Evolutionary conservation across 2,797 vertebrate genomes (phyloP).

Genomic region (Ctenosaura bakeri): DNA sequence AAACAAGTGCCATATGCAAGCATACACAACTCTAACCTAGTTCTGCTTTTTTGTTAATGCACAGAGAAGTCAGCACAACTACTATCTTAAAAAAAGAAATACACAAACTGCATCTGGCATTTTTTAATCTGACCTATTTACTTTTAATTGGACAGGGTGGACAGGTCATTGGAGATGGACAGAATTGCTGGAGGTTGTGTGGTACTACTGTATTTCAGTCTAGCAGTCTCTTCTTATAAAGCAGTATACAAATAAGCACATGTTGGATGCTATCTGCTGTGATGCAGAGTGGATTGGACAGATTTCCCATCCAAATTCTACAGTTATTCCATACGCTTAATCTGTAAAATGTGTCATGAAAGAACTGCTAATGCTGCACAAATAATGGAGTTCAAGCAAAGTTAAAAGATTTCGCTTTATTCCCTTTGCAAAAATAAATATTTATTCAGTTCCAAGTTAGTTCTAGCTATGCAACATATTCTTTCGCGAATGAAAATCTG

Average conservation of each 20-base stretch:
- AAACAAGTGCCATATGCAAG: constrained; percentile 24
- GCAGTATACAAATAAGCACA: neutral
- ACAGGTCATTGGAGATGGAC: neutral
- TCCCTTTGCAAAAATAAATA: neutral
- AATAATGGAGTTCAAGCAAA: neutral
- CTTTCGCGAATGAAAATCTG: neutral
- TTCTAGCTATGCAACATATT: neutral
- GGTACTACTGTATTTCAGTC: neutral
- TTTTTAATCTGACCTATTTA: constrained; percentile 20
- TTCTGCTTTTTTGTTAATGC: neutral
- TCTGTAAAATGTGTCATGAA: constrained; percentile 7
- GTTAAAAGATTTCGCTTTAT: neutral
- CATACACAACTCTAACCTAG: neutral
- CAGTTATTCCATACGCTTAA: neutral
- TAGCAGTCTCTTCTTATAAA: constrained; percentile 18
- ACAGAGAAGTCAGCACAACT: neutral
- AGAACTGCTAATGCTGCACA: neutral
- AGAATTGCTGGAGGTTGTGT: neutral
- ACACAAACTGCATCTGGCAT: constrained; percentile 7
- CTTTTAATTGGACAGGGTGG: constrained; percentile 22
- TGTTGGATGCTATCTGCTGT: neutral
- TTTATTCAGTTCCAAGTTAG: neutral
- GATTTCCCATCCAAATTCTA: constrained; percentile 8
- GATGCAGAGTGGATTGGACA: neutral
- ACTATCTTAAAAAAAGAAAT: neutral